phyloP scores from a whole-genome alignment of 2,113 vertebrate genomes.

The Podarcis cretensis region DNA sequence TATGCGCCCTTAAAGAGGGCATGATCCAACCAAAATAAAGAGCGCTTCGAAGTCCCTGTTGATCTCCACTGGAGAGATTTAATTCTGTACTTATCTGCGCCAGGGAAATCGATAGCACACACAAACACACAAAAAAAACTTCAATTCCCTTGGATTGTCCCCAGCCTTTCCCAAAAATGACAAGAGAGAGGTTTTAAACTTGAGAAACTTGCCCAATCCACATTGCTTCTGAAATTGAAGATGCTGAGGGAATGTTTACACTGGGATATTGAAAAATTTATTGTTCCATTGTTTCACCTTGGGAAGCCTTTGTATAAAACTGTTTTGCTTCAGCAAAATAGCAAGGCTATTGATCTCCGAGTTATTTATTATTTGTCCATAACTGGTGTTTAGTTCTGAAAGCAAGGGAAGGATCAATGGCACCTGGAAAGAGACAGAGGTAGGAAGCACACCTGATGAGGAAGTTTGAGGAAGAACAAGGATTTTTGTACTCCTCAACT shows the following conservation, averaged over 20 bases:
- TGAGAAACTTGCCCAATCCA: background rate
- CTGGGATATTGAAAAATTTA: background rate
- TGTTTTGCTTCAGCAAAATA: background rate
- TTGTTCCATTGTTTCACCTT: background rate
- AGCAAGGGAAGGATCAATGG: slow-evolving; percentile 6
- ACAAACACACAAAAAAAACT: background rate
- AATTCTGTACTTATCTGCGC: background rate
- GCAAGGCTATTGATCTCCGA: rapidly evolving
- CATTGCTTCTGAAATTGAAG: background rate
- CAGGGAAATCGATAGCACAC: background rate
- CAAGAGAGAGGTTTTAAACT: background rate
- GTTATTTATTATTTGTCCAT: background rate
- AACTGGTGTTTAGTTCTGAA: slow-evolving; percentile 7
- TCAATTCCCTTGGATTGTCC: background rate
- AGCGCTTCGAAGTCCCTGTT: background rate
- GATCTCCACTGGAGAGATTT: background rate
- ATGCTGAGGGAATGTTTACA: background rate
- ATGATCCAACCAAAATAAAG: background rate
- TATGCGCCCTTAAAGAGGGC: background rate
- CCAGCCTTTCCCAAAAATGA: background rate
- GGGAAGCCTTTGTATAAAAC: background rate
- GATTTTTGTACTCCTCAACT: too few relatives aligned
- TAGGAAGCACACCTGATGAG: background rate
- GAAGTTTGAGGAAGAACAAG: background rate
- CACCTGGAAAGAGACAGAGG: background rate